A percentile compares a stretch with the other conserved stretches of the same genome.
These are phyloP conservation scores for Phaetusa simplex DNA, from an alignment of 2,113 vertebrate species.

Conservation along the genomic window DNA sequence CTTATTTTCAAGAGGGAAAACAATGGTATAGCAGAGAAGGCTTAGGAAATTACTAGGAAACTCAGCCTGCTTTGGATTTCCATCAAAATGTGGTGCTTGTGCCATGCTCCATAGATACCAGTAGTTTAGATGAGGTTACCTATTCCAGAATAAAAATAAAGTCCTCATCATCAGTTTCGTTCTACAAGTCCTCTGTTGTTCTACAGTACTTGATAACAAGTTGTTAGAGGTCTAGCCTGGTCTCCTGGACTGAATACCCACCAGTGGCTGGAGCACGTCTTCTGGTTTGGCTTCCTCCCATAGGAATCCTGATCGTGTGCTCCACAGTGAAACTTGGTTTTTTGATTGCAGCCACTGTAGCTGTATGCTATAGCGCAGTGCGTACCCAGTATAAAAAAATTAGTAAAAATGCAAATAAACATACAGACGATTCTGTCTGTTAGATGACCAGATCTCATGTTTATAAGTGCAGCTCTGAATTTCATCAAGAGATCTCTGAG, in stretches of 20 bases:
- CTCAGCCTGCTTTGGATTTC: not conserved
- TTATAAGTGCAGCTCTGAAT: not conserved
- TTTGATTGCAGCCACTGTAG: not conserved
- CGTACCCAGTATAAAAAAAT: not conserved
- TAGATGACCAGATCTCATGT: not conserved
- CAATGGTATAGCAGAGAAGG: not conserved
- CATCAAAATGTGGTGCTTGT: not conserved
- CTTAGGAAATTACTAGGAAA: not conserved
- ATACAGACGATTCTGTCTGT: not conserved
- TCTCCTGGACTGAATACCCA: not conserved
- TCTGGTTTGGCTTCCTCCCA: not conserved
- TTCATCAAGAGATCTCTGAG: not conserved
- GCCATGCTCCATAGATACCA: not conserved
- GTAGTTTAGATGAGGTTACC: not conserved
- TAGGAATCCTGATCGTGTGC: not conserved
- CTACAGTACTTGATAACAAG: not conserved
- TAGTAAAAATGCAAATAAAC: not conserved
- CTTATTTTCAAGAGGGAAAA: not conserved
- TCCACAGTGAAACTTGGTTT: not conserved
- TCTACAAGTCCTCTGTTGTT: not conserved
- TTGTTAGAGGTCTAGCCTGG: not conserved
- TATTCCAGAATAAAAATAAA: not conserved
- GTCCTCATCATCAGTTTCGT: not conserved
- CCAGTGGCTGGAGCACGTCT: not conserved
- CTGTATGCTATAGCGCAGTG: no score